phyloP scores from a whole-genome alignment of 2,113 vertebrate genomes.

The Mustela lutreola region DNA sequence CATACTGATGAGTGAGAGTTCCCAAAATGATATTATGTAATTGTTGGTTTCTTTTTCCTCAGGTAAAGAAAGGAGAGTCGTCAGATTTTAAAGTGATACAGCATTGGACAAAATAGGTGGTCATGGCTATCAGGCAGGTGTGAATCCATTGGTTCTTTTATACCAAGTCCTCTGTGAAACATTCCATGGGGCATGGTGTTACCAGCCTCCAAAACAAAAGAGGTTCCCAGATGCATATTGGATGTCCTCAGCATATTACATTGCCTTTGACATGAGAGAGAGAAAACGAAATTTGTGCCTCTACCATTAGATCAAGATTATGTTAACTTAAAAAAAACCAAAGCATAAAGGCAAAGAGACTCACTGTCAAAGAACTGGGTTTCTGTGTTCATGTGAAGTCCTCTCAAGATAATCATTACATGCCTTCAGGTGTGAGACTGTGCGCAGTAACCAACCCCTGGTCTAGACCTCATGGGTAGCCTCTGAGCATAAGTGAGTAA shows the following conservation, averaged over 20 bases:
- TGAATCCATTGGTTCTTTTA: slow-evolving; percentile 87
- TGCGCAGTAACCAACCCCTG: slow-evolving; percentile 91
- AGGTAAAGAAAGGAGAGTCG: background rate
- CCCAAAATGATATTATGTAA: background rate
- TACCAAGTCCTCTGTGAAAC: slow-evolving; percentile 88
- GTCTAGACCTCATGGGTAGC: slow-evolving; percentile 93
- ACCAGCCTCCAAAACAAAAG: slow-evolving; percentile 88
- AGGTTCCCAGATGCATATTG: slow-evolving; percentile 84
- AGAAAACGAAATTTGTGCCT: slow-evolving; percentile 84
- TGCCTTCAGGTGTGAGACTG: slow-evolving; percentile 93
- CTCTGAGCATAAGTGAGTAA: slow-evolving; percentile 90
- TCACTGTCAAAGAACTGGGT: slow-evolving; percentile 91
- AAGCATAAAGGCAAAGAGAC: slow-evolving; percentile 90
- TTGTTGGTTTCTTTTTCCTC: background rate
- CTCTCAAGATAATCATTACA: slow-evolving; percentile 93
- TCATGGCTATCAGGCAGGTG: slow-evolving; percentile 88
- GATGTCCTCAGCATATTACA: slow-evolving; percentile 88
- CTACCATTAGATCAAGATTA: slow-evolving; percentile 88
- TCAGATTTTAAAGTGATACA: background rate
- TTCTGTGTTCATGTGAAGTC: slow-evolving; percentile 92
- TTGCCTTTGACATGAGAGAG: slow-evolving; percentile 83
- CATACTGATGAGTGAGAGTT: background rate
- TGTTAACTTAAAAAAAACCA: slow-evolving; percentile 90
- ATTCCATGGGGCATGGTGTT: slow-evolving; percentile 86
- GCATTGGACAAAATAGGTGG: slow-evolving; percentile 77